Percentiles rank a stretch among this genome's conserved stretches.
These are phyloP conservation scores for Oikopleura vanhoeffeni DNA, from an alignment of 23 tunicate genomes.

Conservation along the genomic window DNA sequence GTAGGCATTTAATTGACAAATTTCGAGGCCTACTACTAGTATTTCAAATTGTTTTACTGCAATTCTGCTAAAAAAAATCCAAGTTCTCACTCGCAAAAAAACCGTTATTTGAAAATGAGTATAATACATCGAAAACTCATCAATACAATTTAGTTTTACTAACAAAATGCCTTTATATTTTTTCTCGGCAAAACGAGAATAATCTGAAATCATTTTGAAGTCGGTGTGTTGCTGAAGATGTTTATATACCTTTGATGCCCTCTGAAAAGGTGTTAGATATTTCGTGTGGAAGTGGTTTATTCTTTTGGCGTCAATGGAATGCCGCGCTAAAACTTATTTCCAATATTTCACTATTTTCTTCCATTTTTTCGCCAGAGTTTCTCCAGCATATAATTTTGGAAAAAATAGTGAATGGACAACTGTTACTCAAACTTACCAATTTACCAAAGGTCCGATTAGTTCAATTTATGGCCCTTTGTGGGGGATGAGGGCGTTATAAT, in stretches of 20 bases:
- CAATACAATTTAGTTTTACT: neutral
- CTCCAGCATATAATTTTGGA: constrained; percentile 54
- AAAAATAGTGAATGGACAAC: constrained; percentile 42
- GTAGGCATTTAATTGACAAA: no score
- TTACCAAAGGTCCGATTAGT: neutral
- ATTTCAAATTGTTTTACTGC: no score
- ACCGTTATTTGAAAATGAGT: neutral
- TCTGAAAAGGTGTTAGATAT: constrained; percentile 17
- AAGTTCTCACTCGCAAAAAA: no score
- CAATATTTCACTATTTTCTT: constrained; percentile 35
- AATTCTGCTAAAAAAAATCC: no score
- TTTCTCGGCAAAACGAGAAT: neutral
- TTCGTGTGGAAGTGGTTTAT: constrained; percentile 18
- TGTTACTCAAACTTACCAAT: constrained; percentile 17
- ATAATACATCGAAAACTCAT: no score
- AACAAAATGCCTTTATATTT: no score
- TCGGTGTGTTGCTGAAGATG: constrained; percentile 27
- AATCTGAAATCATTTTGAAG: neutral
- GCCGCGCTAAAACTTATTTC: constrained; percentile 46
- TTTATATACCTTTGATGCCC: constrained; percentile 50
- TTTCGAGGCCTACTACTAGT: no score
- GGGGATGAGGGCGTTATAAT: no score
- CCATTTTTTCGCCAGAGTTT: constrained; percentile 24
- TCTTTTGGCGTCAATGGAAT: constrained; percentile 68
- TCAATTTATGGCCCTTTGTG: no score